Evolutionary conservation across 2,113 vertebrate species (phyloP).

Genomic region (Cyanoramphus novaezelandiae): DNA sequence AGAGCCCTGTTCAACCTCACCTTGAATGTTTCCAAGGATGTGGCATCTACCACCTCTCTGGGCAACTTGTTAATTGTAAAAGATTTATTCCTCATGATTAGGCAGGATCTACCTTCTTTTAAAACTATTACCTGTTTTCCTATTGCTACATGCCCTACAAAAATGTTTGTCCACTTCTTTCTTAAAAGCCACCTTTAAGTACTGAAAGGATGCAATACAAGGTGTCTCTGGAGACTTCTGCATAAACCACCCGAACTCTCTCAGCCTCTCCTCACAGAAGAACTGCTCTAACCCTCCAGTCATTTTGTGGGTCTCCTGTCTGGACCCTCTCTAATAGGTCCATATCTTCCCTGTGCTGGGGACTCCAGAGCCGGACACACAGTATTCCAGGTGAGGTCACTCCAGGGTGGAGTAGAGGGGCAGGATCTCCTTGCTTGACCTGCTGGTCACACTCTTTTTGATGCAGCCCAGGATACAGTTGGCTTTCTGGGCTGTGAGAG

Average conservation of each 20-base stretch:
- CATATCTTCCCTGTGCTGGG: background rate
- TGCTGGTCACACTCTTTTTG: background rate
- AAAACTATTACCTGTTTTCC: background rate
- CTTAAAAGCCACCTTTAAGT: background rate
- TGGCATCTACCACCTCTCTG: background rate
- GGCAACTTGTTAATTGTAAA: background rate
- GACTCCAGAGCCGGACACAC: accelerated
- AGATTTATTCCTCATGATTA: background rate
- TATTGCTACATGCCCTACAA: background rate
- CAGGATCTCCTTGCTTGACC: accelerated
- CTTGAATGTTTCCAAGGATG: background rate
- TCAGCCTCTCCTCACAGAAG: background rate
- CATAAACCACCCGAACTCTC: background rate
- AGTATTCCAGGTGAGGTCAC: background rate
- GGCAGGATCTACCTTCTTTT: background rate
- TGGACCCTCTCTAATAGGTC: accelerated
- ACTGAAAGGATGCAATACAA: accelerated
- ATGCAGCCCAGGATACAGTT: background rate
- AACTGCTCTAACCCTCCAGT: accelerated
- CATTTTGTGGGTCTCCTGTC: background rate
- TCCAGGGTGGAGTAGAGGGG: accelerated
- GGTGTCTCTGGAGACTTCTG: background rate
- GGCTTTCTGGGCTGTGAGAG: accelerated
- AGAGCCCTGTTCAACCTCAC: accelerated
- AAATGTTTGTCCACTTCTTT: background rate